Percentiles rank a stretch among this genome's conserved stretches.
Conservation (phyloP, 2,888 invertebrate species). For the Lamellibrachia satsuma region DNA sequence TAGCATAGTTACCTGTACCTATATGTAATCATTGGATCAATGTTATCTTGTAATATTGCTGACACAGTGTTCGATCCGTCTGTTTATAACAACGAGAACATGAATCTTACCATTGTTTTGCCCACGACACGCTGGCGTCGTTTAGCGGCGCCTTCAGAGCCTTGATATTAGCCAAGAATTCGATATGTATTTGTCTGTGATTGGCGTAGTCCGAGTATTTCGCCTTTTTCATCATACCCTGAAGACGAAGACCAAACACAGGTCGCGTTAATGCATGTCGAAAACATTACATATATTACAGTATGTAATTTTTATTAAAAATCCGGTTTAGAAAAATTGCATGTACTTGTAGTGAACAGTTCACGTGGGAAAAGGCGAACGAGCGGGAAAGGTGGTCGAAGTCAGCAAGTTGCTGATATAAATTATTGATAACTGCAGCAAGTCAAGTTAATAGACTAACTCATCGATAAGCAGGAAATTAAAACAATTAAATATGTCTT, state of each 20-base stretch:
- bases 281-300: not conserved
- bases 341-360: not conserved
- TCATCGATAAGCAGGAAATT: no score
- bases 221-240: not conserved
- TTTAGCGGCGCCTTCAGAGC: not conserved
- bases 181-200: not conserved
- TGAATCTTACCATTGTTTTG: not conserved
- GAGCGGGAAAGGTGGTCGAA: not conserved
- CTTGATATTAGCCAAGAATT: not conserved
- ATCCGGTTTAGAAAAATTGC: not conserved
- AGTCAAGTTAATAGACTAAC: no score
- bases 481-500: not conserved
- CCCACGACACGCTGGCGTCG: not conserved
- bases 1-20: no score
- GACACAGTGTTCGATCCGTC: not conserved
- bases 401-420: no score
- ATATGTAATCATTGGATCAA: not conserved
- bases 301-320: not conserved
- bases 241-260: not conserved
- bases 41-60: not conserved
- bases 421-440: no score
- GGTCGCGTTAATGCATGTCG: not conserved
- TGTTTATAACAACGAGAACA: not conserved
- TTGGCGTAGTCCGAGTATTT: not conserved
- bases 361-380: not conserved